Evolutionary conservation across 2,797 vertebrate species (phyloP), one percentile per base, ranked within the genome.

Genomic region (Mus caroli): DNA sequence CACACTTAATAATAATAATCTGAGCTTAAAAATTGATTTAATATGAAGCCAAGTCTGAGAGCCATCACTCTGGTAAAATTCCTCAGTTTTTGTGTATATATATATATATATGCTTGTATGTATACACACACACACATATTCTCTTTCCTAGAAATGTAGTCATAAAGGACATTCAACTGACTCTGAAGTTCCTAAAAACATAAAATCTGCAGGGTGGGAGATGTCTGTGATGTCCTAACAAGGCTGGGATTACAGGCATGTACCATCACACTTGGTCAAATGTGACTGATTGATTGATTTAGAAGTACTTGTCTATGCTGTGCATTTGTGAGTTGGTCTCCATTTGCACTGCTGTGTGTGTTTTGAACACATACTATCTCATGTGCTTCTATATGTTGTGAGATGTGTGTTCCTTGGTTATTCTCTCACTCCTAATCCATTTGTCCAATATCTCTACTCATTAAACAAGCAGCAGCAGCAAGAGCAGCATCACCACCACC

Each of bases 101-200:
- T 22, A 19, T 40, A 11, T 73, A 50, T 11, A 50, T 11, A 50
- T 11, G 40, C 20, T 24, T 20, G 11, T 37, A 71, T n/a, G 20
- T 17, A 73, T 37, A 43, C 46, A 46, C 46, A 46, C 46, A 46
- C 46, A 5, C 46, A 46, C 46, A 46, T 43, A 46, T 11, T 31
- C 40, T 84, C 31, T 79, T 86, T n/a, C 54, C 88, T 90, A n/a
- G 43, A 91, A 95, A 56, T 76, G 34, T 69, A 34, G 28, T 69
- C 56, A 28, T 76, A 20, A 40, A 95, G 31, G 75, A 34, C 40
- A 14, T 50, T 26, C 34, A 67, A 20, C 24, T 52, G 79, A 46
- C 11, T 50, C 82, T 83, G 24, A 77, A 76, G 90, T 24, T 58
- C 50, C 3, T 43, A 40, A 84, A 69, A 28, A 67, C 31, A 28